Conservation (phyloP, 2,797 vertebrate species). For the Salmo trutta region DNA sequence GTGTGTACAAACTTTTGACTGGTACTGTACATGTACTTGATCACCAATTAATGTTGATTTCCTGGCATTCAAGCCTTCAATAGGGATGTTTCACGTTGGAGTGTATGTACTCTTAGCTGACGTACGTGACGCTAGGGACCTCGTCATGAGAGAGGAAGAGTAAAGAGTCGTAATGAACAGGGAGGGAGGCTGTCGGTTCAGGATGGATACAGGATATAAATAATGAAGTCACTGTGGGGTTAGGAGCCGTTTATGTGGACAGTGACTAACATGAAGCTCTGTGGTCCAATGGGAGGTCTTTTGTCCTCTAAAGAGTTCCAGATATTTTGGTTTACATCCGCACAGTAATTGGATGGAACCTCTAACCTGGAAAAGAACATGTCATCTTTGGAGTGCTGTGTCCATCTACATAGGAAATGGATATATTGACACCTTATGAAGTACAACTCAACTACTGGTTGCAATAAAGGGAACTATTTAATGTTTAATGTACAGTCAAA, state of each 20-base stretch:
- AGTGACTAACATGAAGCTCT: slow-evolving; percentile 43
- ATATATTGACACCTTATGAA: too few relatives aligned
- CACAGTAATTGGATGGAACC: slow-evolving; percentile 41
- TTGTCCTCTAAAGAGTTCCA: slow-evolving; percentile 46
- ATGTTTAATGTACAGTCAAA: neutral
- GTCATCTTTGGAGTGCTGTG: too few relatives aligned
- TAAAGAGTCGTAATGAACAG: slow-evolving; percentile 69
- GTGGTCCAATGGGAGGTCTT: slow-evolving; percentile 46
- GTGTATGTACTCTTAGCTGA: slow-evolving; percentile 22
- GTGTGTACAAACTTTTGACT: too few relatives aligned
- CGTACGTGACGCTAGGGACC: slow-evolving; percentile 36
- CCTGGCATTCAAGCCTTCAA: too few relatives aligned
- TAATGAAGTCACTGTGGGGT: slow-evolving; percentile 74
- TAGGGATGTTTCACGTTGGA: neutral
- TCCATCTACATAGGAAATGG: too few relatives aligned
- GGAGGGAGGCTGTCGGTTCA: slow-evolving; percentile 46
- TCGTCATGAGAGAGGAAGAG: slow-evolving; percentile 61
- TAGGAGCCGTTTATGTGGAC: slow-evolving; percentile 41
- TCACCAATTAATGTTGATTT: too few relatives aligned
- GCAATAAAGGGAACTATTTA: neutral
- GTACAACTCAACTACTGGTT: too few relatives aligned
- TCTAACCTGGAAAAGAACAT: too few relatives aligned
- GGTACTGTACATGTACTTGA: too few relatives aligned
- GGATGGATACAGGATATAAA: slow-evolving; percentile 64
- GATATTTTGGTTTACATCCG: slow-evolving; percentile 35